A percentile compares a stretch with the other conserved stretches of the same genome.
Evolutionary conservation across 1,140 invertebrate genomes (phyloP).

Genomic region (Lasioglossum baleicum): DNA sequence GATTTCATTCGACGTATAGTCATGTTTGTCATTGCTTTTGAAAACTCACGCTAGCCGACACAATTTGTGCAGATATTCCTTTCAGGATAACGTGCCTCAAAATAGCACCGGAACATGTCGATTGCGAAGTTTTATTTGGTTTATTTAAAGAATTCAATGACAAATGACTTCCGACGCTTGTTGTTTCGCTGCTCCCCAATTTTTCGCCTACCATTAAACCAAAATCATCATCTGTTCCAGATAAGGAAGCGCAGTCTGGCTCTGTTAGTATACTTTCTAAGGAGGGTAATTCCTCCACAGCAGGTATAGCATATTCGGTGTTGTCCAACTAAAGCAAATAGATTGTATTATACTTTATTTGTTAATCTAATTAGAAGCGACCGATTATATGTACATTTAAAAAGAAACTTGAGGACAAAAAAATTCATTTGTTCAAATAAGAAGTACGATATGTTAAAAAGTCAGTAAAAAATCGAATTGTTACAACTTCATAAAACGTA

Average conservation of each 20-base stretch:
- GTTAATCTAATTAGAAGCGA: not conserved
- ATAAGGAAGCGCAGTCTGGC: slow-evolving; percentile 82
- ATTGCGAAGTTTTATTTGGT: slow-evolving; percentile 74
- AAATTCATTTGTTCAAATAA: too few relatives aligned
- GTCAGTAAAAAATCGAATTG: too few relatives aligned
- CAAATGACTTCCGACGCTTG: slow-evolving; percentile 75
- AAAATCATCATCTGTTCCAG: slow-evolving; percentile 82
- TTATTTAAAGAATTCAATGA: slow-evolving; percentile 76
- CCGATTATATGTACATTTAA: not conserved
- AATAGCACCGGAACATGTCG: slow-evolving; percentile 85
- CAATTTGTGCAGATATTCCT: slow-evolving; percentile 92
- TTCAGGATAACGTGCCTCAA: slow-evolving; percentile 90
- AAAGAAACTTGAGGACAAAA: not conserved
- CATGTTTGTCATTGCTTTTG: slow-evolving; percentile 2
- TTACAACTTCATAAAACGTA: not conserved
- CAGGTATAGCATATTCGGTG: slow-evolving; percentile 90
- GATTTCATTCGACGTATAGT: slow-evolving; percentile 22
- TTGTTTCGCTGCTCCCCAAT: slow-evolving; percentile 74
- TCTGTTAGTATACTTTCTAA: slow-evolving; percentile 93
- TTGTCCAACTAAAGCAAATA: slow-evolving; percentile 85
- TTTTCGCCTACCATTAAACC: slow-evolving; percentile 67
- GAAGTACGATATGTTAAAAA: too few relatives aligned
- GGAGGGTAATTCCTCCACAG: slow-evolving; percentile 88
- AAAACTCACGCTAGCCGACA: slow-evolving; percentile 86
- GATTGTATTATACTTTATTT: slow-evolving; percentile 39